phyloP scores from a whole-genome alignment of 2,113 vertebrate species.

The Heliornis fulica region DNA sequence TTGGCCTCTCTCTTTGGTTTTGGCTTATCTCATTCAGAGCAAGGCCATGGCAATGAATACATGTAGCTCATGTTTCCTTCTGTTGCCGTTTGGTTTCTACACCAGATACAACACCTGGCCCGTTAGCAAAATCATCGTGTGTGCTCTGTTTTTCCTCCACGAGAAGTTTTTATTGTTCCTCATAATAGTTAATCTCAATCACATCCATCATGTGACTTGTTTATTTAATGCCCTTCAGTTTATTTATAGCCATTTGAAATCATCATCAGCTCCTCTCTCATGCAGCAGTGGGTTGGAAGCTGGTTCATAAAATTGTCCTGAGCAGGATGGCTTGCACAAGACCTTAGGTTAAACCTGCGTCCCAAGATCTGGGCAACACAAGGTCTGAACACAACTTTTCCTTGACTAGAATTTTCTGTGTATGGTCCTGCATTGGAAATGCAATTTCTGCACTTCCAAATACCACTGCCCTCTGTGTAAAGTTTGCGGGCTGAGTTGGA shows the following conservation, averaged over 20 bases:
- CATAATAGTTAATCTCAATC: background rate
- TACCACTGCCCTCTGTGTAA: background rate
- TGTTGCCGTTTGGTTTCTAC: background rate
- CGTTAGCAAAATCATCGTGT: background rate
- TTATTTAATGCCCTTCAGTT: slow-evolving; percentile 14
- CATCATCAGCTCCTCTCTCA: background rate
- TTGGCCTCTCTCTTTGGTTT: background rate
- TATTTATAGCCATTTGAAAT: slow-evolving; percentile 64
- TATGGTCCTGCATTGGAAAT: background rate
- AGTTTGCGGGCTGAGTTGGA: background rate
- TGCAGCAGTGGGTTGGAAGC: slow-evolving; percentile 22
- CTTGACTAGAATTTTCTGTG: background rate
- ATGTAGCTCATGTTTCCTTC: background rate
- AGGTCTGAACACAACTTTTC: background rate
- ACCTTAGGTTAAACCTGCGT: background rate
- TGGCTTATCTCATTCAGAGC: background rate
- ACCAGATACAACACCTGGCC: background rate
- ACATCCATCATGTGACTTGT: background rate
- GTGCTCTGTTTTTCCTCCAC: background rate
- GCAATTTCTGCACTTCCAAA: background rate
- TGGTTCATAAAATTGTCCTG: slow-evolving; percentile 12
- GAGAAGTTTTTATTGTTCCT: background rate
- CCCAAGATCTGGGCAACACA: background rate
- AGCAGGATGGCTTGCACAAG: background rate
- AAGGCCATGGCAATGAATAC: background rate